Evolutionary conservation across 2,113 vertebrate genomes (phyloP), one percentile per base, ranked within the genome.

Genomic region (Hoplias malabaricus): DNA sequence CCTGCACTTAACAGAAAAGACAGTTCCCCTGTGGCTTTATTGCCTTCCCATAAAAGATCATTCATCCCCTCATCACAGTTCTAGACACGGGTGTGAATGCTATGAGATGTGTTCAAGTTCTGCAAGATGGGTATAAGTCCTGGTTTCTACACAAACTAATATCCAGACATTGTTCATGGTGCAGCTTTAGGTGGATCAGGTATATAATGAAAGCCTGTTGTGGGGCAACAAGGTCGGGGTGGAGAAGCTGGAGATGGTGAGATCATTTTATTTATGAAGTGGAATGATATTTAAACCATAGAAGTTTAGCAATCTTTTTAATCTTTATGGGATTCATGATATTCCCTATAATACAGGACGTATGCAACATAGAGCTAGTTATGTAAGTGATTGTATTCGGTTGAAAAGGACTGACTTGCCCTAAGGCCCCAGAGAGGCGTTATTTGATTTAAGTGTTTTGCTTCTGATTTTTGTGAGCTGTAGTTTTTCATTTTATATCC

Each of bases 401-500:
- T 59, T 31, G 13, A 50, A 38, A 38, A 4, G 8, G 46, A 4
- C 12, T 62, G 29, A n/a, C 19, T 13, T 21, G 59, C 31, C 59
- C 33, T 33, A 16, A 21, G 19, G 21, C 21, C 59, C 34, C 8
- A 11, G 59, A 29, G 12, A 63, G 33, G 31, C 4, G n/a, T n/a
- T 4, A 29, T 53, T 3, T 53, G 16, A 7, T 53, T 53, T 7
- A 46, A 1, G 71, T 72, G 68, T 74, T 73, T 68, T 63, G 76
- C 19, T 65, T 70, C 74, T 74, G 2, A 53, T 75, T 42, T 69
- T 78, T 21, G 54, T 71, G 48, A 71, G 73, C 76, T 66, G 25
- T 2, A 76, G 43, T 69, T 16, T 5, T 38, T 85, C 7, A 80
- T 90, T 90, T 87, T 88, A 50, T 84, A 87, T 81, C 61, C 67